Evolutionary conservation across 1,140 invertebrate species (phyloP).

Genomic region (Papilio dardanus): DNA sequence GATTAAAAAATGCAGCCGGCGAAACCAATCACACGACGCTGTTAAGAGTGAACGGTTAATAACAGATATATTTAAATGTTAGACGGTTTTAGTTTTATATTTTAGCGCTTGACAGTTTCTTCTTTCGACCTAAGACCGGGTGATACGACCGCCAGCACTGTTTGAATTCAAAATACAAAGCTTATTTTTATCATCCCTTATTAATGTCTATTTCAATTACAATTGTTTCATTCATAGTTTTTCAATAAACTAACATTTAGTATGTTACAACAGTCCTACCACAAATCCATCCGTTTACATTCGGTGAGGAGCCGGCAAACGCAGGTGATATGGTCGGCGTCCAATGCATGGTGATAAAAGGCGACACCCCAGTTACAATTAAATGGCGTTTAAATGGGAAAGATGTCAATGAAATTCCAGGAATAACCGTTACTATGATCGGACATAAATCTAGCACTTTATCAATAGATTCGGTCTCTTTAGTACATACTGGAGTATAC

Average conservation of each 20-base stretch:
- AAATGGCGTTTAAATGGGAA: conserved; percentile 85
- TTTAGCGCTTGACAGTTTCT: conserved; percentile 61
- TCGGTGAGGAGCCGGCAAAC: conserved; percentile 85
- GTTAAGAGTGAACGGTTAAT: conserved; percentile 86
- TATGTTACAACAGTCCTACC: conserved; percentile 83
- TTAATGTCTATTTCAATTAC: neutral
- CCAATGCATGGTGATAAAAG: conserved; percentile 88
- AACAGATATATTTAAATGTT: conserved; percentile 50
- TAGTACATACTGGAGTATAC: conserved; percentile 87
- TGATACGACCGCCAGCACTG: conserved; percentile 86
- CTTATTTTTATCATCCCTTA: neutral
- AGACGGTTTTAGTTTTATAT: conserved; percentile 57
- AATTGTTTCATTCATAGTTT: neutral
- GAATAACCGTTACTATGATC: conserved; percentile 83
- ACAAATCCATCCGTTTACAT: conserved; percentile 86
- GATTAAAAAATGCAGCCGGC: conserved; percentile 90
- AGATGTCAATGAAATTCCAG: conserved; percentile 71
- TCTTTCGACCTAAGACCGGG: conserved; percentile 87
- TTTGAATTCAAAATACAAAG: conserved; percentile 50
- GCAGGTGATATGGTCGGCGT: conserved; percentile 83
- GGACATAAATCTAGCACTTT: conserved; percentile 85
- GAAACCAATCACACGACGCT: conserved; percentile 86
- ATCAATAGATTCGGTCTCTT: conserved; percentile 87
- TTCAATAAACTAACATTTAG: conserved; percentile 36
- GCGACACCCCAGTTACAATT: conserved; percentile 89